Base-by-base conservation (phyloP, 2,888 invertebrate genomes). In the Lysandra coridon region DNA sequence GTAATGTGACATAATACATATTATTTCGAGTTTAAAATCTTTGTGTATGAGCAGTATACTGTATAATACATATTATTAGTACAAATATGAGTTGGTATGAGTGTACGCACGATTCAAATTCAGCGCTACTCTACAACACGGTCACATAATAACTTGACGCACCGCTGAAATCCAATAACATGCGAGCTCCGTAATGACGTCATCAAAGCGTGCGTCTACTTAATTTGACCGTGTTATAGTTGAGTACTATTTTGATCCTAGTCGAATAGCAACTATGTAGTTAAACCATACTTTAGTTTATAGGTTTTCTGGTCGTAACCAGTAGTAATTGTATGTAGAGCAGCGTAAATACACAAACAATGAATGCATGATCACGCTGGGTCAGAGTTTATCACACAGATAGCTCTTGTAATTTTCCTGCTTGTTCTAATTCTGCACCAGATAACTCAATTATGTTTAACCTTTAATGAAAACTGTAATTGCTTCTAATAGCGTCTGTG, bases 381-480 rank as follows among this genome's bases (percentile, higher is more conserved):
- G 88, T 90, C 89, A 86, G 81, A 89, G 92, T 87, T 89, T 92
- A 92, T 92, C 92, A 80, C 80, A 57, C 82, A 84, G 85, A 84
- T 86, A 84, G 84, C 81, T 80, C 83, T 84, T 83, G 91, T 92
- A 91, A 87, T 91, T 92, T 92, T 92, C 92, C 92, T 89, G 87
- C 87, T 89, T 87, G 89, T 85, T 91, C 89, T 91, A 90, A 90
- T 88, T 90, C 89, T 88, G 90, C 84, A 85, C 84, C 83, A 85
- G 83, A 86, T 83, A 76, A 57, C 44, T 49, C 57, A 53, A 76
- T 76, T 75, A 75, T 14, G 7, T 53, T 30, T 57, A 76, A 74
- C 74, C 74, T 74, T 74, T 40, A 73, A n/a, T 73, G 2, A 44
- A 74, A 44, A 23, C 74, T n/a, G 1, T 69, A 17, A 37, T 69